Evolutionary conservation across 2,888 invertebrate species (phyloP), one percentile per base, ranked within the genome.

Genomic region (Mesoligia furuncula): DNA sequence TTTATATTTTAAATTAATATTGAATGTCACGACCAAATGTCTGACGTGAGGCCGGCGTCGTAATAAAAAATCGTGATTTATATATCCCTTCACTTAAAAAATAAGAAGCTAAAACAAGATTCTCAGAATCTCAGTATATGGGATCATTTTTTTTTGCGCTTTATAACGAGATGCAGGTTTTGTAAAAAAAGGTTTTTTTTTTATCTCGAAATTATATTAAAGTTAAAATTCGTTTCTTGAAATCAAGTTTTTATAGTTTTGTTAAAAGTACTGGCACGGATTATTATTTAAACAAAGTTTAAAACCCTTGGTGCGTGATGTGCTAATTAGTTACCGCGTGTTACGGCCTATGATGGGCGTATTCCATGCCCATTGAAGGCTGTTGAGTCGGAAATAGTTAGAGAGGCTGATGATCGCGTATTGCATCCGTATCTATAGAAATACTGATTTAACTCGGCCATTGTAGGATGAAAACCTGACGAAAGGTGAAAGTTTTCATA

Each of bases 41-140:
- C 83, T 79, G 73, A 83, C 81, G 81, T 85, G 81, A 75, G 74
- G 61, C 66, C 83, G 82, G 57, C 81, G 75, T 67, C 13, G 80
- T 80, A 84, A 87, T 89, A 90, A 90, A 90, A 90, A 88, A 81
- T 82, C 80, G 57, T 85, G 86, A 90, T 87, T 86, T 90, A 90
- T 90, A 88, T 83, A 85, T 83, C 86, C 90, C 89, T 88, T 90
- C 86, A 86, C 88, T 87, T 81, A 75, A 81, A 87, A 86, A 85
- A 79, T 80, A 86, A 87, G 84, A 85, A 77, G 68, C 62, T 70
- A 27, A 80, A 75, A 75, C 79, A 54, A 65, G 80, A 76, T 89
- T 89, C 89, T 82, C 81, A 67, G 88, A 86, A 87, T 88, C 88
- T 81, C 81, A 51, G 88, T 85, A 81, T 85, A 80, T 73, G 80